These are phyloP conservation scores for Notodonta ziczac DNA, from an alignment of 2,888 invertebrate genomes.

Conservation along the genomic window DNA sequence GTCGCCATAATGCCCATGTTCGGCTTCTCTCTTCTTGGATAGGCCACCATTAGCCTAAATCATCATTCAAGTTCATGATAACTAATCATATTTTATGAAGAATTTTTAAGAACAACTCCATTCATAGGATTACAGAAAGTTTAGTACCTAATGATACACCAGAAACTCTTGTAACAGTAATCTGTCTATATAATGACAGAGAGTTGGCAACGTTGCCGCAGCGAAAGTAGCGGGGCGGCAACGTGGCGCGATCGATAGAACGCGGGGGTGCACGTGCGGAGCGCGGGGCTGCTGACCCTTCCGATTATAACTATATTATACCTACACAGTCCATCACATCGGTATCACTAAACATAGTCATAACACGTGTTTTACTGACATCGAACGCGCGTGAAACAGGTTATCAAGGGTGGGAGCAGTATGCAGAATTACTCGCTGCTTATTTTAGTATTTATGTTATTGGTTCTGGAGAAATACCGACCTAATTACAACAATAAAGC, in stretches of 20 bases:
- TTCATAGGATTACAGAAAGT: slow-evolving; percentile 41
- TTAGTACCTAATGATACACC: slow-evolving; percentile 47
- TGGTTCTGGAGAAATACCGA: background rate
- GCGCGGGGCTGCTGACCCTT: slow-evolving; percentile 55
- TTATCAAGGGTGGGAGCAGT: slow-evolving; percentile 22
- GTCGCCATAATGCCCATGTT: no score
- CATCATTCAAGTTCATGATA: no score
- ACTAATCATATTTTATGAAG: background rate
- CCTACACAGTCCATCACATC: slow-evolving; percentile 4
- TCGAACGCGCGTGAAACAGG: slow-evolving; percentile 32
- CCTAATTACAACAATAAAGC: no score
- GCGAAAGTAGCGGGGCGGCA: slow-evolving; percentile 67
- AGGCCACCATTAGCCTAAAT: no score
- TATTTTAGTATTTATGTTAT: background rate
- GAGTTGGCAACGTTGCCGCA: slow-evolving; percentile 68
- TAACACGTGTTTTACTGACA: slow-evolving; percentile 23
- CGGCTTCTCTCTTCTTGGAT: no score
- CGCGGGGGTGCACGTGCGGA: slow-evolving; percentile 40
- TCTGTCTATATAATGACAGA: slow-evolving; percentile 58
- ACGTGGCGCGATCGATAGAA: slow-evolving; percentile 61
- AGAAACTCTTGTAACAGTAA: slow-evolving; percentile 46
- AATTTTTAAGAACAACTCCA: background rate
- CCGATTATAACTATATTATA: slow-evolving; percentile 40
- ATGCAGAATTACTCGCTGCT: slow-evolving; percentile 15
- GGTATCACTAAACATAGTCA: background rate